These are phyloP conservation scores for Eudemis profundana DNA, from an alignment of 2,888 invertebrate genomes.

Conservation along the genomic window DNA sequence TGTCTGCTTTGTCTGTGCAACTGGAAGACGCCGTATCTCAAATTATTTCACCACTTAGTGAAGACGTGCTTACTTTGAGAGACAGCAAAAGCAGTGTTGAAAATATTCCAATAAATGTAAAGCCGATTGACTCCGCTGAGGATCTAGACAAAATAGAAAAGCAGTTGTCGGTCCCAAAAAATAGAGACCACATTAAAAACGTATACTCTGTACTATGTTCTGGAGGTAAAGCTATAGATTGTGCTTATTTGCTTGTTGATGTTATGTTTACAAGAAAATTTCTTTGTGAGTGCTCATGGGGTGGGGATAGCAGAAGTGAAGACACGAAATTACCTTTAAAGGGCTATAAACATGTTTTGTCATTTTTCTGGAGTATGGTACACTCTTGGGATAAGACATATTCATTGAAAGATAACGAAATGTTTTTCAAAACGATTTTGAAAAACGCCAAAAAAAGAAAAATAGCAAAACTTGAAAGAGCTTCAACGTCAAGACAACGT, in stretches of 20 bases:
- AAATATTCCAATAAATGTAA: slow-evolving; percentile 38
- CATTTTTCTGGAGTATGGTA: slow-evolving; percentile 33
- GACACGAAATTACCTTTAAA: slow-evolving; percentile 30
- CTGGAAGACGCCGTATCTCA: slow-evolving; percentile 42
- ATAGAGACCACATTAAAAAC: slow-evolving; percentile 39
- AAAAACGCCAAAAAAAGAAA: slow-evolving; percentile 29
- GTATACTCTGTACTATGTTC: slow-evolving; percentile 39
- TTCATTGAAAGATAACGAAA: slow-evolving; percentile 28
- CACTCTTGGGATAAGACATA: slow-evolving; percentile 29
- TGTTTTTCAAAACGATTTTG: slow-evolving; percentile 34
- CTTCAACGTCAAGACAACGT: slow-evolving; percentile 18
- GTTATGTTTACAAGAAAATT: slow-evolving; percentile 27
- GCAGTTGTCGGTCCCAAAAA: slow-evolving; percentile 36
- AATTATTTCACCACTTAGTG: slow-evolving; percentile 28
- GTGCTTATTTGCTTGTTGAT: slow-evolving; percentile 38
- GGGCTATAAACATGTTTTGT: slow-evolving; percentile 34
- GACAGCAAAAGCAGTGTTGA: slow-evolving; percentile 36
- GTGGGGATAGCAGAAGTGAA: slow-evolving; percentile 34
- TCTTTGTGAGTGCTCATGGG: slow-evolving; percentile 35
- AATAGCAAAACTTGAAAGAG: slow-evolving; percentile 23
- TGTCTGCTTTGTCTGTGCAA: slow-evolving; percentile 42
- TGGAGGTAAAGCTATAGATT: slow-evolving; percentile 37
- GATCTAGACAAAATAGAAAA: slow-evolving; percentile 41
- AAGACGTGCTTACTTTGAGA: slow-evolving; percentile 28
- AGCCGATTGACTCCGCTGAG: slow-evolving; percentile 42